A percentile compares a stretch with the other conserved stretches of the same genome.
These are phyloP conservation scores for Rhinophrynus dorsalis DNA, from an alignment of 2,797 vertebrate species.

Conservation along the genomic window DNA sequence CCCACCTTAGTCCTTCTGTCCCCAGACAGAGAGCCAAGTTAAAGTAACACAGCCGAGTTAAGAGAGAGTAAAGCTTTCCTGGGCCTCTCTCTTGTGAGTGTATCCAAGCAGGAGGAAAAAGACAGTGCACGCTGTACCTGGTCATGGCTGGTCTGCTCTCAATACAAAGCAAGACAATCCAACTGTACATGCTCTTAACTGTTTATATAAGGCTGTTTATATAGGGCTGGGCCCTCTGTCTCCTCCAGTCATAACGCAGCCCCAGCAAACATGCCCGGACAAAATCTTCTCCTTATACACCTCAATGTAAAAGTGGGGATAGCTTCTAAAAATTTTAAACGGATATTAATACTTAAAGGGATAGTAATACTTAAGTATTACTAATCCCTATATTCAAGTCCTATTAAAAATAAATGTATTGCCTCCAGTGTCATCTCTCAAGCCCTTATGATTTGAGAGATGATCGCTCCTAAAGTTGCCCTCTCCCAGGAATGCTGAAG, in stretches of 20 bases:
- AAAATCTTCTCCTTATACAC: neutral
- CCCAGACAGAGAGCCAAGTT: neutral
- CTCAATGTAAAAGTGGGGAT: neutral
- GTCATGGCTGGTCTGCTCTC: conserved; percentile 37
- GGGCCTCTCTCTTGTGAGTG: neutral
- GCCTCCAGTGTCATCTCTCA: too few species aligned
- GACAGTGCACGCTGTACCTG: conserved; percentile 22
- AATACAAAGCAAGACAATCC: conserved; percentile 22
- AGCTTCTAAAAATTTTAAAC: neutral
- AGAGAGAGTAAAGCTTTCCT: neutral
- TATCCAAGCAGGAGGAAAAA: conserved; percentile 14
- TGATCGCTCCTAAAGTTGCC: too few species aligned
- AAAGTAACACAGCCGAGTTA: neutral
- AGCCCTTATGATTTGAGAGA: too few species aligned
- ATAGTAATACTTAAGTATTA: too few species aligned
- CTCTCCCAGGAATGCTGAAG: too few species aligned
- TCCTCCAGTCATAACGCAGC: neutral
- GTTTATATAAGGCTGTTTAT: conserved; percentile 47
- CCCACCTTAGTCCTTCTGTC: neutral
- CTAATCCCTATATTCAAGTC: too few species aligned
- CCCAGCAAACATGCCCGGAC: conserved; percentile 24
- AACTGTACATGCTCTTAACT: conserved; percentile 5
- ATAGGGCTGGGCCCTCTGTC: conserved; percentile 27
- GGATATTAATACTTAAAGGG: too few species aligned
- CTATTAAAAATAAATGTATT: too few species aligned